These are phyloP conservation scores for Chloroceryle inda DNA, from an alignment of 2,797 vertebrate species.

Conservation along the genomic window DNA sequence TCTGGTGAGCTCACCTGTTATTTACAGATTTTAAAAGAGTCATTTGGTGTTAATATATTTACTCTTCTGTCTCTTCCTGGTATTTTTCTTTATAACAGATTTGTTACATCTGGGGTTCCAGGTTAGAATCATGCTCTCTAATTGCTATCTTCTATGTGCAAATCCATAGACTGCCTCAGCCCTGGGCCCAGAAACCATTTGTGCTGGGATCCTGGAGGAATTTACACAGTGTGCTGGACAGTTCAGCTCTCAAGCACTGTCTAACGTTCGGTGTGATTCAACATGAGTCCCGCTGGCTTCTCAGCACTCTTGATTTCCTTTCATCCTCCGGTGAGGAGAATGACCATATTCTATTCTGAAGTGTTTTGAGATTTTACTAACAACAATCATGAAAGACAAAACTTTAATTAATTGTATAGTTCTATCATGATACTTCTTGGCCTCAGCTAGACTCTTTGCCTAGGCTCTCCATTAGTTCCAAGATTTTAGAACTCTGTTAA, in stretches of 20 bases:
- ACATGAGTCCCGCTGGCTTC: background rate
- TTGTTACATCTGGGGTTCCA: background rate
- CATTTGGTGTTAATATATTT: background rate
- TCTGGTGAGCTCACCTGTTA: background rate
- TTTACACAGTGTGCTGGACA: fast-evolving
- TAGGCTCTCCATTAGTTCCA: background rate
- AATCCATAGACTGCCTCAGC: background rate
- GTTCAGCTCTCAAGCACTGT: background rate
- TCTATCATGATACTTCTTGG: background rate
- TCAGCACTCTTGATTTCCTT: background rate
- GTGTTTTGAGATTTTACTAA: background rate
- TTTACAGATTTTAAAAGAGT: background rate
- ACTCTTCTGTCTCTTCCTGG: background rate
- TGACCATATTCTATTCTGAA: background rate
- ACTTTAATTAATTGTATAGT: background rate
- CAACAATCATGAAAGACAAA: background rate
- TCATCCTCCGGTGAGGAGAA: background rate
- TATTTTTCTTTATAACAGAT: background rate
- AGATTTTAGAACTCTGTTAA: background rate
- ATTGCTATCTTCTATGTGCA: fast-evolving
- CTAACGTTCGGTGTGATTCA: background rate
- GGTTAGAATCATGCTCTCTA: background rate
- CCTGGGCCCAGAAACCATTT: background rate
- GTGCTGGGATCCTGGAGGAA: background rate
- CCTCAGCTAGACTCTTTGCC: background rate